phyloP scores from a whole-genome alignment of 2,113 vertebrate species.

The Isichthys henryi region DNA sequence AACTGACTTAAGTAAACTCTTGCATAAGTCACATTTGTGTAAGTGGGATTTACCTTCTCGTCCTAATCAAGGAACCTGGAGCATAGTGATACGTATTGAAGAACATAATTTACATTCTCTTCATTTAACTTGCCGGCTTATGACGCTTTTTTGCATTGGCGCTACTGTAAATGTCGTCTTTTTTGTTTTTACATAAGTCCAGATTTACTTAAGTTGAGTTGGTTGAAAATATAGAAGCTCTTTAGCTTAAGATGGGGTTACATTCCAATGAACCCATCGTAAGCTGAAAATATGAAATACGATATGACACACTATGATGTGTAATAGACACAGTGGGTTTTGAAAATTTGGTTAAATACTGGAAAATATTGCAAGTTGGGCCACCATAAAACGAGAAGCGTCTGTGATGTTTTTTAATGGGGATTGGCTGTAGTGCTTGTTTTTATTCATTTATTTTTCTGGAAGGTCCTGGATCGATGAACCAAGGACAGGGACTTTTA shows the following conservation, averaged over 20 bases:
- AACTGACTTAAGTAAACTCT: background rate
- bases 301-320: too few relatives aligned
- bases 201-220: background rate
- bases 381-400: background rate
- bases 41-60: background rate
- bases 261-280: too few relatives aligned
- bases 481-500: conserved; percentile 6
- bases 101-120: too few relatives aligned
- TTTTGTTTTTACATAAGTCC: background rate
- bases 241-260: too few relatives aligned
- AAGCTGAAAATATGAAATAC: too few relatives aligned
- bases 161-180: background rate
- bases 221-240: too few relatives aligned
- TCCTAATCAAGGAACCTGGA: background rate
- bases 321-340: too few relatives aligned
- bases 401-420: background rate
- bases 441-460: background rate
- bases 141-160: background rate
- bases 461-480: background rate
- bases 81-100: background rate
- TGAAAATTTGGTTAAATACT: too few relatives aligned
- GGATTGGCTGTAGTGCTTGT: background rate
- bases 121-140: background rate
- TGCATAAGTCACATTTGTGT: background rate
- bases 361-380: background rate